Evolutionary conservation across 2,888 invertebrate species (phyloP).

Genomic region (Ophonus ardosiacus): DNA sequence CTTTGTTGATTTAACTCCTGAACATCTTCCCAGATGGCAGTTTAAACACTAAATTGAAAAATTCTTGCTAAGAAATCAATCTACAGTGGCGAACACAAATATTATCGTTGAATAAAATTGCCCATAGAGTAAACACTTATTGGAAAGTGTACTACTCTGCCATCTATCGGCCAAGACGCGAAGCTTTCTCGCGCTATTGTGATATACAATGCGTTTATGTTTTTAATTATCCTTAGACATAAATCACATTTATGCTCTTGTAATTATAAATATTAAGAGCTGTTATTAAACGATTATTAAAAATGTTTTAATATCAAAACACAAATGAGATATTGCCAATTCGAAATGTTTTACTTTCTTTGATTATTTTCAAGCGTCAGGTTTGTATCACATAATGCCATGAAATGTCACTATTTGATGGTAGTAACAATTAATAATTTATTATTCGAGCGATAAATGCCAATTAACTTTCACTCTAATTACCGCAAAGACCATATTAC

Average conservation of each 20-base stretch:
- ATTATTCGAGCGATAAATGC: slow-evolving; percentile 22
- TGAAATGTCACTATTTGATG: slow-evolving; percentile 48
- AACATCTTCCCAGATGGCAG: slow-evolving; percentile 22
- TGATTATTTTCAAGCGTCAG: slow-evolving; percentile 24
- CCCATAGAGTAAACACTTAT: background rate
- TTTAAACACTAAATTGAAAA: slow-evolving; percentile 20
- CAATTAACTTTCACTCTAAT: slow-evolving; percentile 35
- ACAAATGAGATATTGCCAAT: slow-evolving; percentile 37
- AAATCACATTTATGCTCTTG: slow-evolving; percentile 55
- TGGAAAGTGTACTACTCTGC: slow-evolving; percentile 23
- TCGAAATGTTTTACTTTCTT: slow-evolving; percentile 32
- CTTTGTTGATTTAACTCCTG: slow-evolving; percentile 5
- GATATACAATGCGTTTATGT: slow-evolving; percentile 39
- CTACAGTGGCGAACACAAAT: slow-evolving; percentile 33
- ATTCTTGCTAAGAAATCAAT: slow-evolving; percentile 22
- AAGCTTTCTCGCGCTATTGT: slow-evolving; percentile 28
- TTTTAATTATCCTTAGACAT: slow-evolving; percentile 54
- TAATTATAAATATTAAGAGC: slow-evolving; percentile 57
- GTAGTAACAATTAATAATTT: slow-evolving; percentile 40
- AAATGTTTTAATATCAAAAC: slow-evolving; percentile 52
- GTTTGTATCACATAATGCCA: slow-evolving; percentile 21
- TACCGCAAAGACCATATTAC: background rate
- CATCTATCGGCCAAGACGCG: slow-evolving; percentile 8
- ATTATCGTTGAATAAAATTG: slow-evolving; percentile 42
- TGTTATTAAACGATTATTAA: slow-evolving; percentile 55